Percentiles rank a stretch among this genome's conserved stretches.
These are phyloP conservation scores for Gorsachius magnificus DNA, from an alignment of 2,797 vertebrate species.

Conservation along the genomic window DNA sequence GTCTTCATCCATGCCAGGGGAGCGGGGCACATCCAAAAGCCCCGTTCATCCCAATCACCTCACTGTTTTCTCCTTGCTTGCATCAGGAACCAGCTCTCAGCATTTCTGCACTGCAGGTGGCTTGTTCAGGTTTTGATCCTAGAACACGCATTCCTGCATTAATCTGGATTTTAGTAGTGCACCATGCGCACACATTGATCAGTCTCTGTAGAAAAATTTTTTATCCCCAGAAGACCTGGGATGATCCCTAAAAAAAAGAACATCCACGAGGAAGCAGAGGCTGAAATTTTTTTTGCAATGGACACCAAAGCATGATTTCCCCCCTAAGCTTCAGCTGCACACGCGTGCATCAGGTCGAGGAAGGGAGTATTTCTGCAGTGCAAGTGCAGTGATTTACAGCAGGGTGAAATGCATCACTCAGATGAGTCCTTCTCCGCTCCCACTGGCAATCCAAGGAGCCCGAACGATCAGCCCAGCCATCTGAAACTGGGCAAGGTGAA, in stretches of 20 bases:
- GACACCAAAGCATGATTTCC: background rate
- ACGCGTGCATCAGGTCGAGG: background rate
- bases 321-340: background rate
- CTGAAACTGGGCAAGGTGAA: background rate
- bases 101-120: background rate
- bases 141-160: background rate
- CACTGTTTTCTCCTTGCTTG: fast-evolving
- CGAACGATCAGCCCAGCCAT: background rate
- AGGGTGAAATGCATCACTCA: background rate
- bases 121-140: background rate
- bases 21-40: background rate
- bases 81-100: background rate
- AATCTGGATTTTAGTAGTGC: background rate
- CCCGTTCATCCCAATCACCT: background rate
- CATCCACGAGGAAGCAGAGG: background rate
- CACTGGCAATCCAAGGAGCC: background rate
- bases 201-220: background rate
- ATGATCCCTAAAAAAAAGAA: background rate
- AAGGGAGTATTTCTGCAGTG: background rate
- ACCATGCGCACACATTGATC: fast-evolving
- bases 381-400: fast-evolving
- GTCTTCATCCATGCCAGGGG: fast-evolving
- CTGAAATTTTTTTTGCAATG: background rate
- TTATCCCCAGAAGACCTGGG: background rate
- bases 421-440: background rate